These are phyloP conservation scores for Myripristis jacobus DNA, from an alignment of 2,797 vertebrate genomes.

Conservation along the genomic window DNA sequence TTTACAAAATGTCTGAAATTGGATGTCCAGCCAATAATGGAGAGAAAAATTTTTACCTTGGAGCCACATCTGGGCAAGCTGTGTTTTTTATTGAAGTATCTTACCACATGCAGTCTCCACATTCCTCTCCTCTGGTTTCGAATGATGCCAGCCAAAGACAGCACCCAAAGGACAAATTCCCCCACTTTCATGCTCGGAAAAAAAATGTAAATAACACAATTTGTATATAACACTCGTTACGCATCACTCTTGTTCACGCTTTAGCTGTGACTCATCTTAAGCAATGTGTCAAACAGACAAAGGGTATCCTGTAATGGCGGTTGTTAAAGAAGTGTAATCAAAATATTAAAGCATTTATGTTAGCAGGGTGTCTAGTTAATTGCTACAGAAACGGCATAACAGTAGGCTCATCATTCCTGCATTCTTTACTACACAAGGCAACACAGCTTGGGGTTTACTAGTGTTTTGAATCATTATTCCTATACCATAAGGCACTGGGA, in stretches of 20 bases:
- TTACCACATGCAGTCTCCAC: background rate
- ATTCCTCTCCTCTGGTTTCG: background rate
- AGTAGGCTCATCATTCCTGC: constrained; percentile 34
- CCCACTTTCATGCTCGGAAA: constrained; percentile 3
- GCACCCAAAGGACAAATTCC: background rate
- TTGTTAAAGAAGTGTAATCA: constrained; percentile 58
- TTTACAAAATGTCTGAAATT: too few species aligned
- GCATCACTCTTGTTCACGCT: constrained; percentile 15
- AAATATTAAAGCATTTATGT: constrained; percentile 66
- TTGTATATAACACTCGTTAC: constrained; percentile 28
- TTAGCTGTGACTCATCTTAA: constrained; percentile 28
- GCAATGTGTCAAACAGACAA: constrained; percentile 62
- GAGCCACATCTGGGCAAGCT: background rate
- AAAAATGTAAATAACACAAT: constrained; percentile 12
- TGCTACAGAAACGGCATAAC: constrained; percentile 40
- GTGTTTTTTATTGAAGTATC: background rate
- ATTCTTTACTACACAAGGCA: constrained; percentile 28
- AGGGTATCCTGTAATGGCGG: constrained; percentile 47
- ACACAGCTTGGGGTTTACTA: constrained; percentile 34
- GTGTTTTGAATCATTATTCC: constrained; percentile 25
- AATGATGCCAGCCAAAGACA: constrained; percentile 6
- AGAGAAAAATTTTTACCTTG: background rate
- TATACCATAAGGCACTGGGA: constrained; percentile 9
- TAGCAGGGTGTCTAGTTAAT: constrained; percentile 53
- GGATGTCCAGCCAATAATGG: too few species aligned